Percentiles rank a stretch among this genome's conserved stretches.
Evolutionary conservation across 2,113 vertebrate species (phyloP).

Genomic region (Tylochromis polylepis): DNA sequence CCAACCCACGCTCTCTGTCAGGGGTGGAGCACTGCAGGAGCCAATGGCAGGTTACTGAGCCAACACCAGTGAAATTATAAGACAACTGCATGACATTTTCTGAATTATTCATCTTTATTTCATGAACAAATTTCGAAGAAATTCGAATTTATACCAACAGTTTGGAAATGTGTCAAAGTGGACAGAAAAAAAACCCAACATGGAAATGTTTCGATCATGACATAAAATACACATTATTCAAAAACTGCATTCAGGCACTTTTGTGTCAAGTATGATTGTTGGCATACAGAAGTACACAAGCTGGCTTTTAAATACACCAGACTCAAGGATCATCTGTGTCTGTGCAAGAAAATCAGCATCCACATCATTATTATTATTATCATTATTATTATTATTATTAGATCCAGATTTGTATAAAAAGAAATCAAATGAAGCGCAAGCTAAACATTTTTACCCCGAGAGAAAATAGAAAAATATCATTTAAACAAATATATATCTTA

Average conservation of each 20-base stretch:
- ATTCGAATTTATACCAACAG: neutral
- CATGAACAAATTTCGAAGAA: neutral
- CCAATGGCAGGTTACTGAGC: conserved; percentile 1
- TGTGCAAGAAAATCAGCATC: neutral
- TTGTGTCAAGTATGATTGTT: neutral
- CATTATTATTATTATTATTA: no score
- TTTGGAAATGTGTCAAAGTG: neutral
- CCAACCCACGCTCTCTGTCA: neutral
- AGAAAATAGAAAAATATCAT: neutral
- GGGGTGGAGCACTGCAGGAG: conserved; percentile 8
- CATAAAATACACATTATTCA: neutral
- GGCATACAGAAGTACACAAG: neutral
- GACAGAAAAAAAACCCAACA: neutral
- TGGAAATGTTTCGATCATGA: conserved; percentile 1
- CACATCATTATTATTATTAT: neutral
- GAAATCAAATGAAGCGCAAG: neutral
- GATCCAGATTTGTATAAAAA: neutral
- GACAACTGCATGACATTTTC: neutral
- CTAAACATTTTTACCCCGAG: neutral
- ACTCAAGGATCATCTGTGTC: neutral
- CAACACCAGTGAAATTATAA: neutral
- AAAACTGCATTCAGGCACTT: neutral
- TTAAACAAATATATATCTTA: neutral
- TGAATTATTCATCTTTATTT: conserved; percentile 38
- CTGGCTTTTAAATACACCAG: neutral